A percentile compares a stretch with the other conserved stretches of the same genome.
Evolutionary conservation across 2,888 invertebrate genomes (phyloP).

Genomic region (Gandaritis pyraliata): DNA sequence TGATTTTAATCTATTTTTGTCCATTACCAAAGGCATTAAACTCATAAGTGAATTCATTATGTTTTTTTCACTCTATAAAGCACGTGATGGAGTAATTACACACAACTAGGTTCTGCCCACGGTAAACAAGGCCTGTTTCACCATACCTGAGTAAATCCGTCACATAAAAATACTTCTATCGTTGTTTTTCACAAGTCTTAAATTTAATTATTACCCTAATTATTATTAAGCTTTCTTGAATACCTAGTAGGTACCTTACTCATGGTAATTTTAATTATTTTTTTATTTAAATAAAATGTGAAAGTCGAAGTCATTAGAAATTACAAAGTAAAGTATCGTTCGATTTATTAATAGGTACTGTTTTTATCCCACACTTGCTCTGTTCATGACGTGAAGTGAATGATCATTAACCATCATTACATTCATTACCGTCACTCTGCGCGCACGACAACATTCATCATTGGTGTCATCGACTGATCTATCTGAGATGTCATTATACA

Average conservation of each 20-base stretch:
- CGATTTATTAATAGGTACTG: conserved; percentile 8
- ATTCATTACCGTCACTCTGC: conserved; percentile 19
- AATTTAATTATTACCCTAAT: too few relatives aligned
- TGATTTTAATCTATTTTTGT: neutral
- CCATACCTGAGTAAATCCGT: too few relatives aligned
- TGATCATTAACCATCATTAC: conserved; percentile 11
- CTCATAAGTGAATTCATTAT: neutral
- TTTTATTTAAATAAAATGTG: too few relatives aligned
- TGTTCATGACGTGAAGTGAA: conserved; percentile 16
- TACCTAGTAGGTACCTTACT: too few relatives aligned
- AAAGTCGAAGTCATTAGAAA: too few relatives aligned
- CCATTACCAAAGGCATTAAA: neutral
- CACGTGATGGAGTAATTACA: conserved; percentile 1
- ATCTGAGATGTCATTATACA: conserved; percentile 14
- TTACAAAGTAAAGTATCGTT: too few relatives aligned
- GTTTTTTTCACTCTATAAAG: neutral
- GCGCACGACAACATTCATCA: conserved; percentile 27
- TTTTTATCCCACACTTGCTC: conserved; percentile 14
- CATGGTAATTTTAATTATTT: too few relatives aligned
- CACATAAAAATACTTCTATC: too few relatives aligned
- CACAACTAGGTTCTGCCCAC: neutral
- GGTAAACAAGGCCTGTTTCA: neutral
- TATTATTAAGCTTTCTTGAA: too few relatives aligned
- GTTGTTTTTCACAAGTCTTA: too few relatives aligned
- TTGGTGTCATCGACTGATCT: conserved; percentile 19